These are phyloP conservation scores for Mormyrops attenuatus DNA, from an alignment of 2,797 vertebrate species.

Conservation along the genomic window DNA sequence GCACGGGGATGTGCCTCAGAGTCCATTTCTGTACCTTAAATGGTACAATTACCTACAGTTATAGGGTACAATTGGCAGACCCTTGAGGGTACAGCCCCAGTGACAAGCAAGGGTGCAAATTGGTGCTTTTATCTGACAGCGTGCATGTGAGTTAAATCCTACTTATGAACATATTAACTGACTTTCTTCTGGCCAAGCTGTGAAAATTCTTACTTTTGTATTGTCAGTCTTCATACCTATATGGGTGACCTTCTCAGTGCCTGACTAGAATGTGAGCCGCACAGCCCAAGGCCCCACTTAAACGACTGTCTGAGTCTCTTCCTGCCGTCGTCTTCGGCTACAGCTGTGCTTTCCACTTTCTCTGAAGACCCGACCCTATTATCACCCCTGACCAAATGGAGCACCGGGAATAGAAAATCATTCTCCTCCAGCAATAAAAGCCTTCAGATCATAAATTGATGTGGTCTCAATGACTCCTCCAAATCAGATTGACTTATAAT, in stretches of 20 bases:
- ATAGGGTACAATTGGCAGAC: neutral
- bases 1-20: neutral
- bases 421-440: neutral
- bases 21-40: neutral
- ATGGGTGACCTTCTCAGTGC: neutral
- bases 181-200: neutral
- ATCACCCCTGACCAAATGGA: neutral
- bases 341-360: neutral
- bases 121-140: neutral
- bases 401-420: neutral
- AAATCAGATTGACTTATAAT: conserved; percentile 11
- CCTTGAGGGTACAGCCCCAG: neutral
- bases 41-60: neutral
- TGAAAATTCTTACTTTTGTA: neutral
- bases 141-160: neutral
- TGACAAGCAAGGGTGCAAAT: neutral
- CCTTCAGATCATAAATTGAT: conserved; percentile 10
- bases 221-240: neutral
- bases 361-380: conserved; percentile 2
- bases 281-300: neutral
- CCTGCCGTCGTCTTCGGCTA: neutral
- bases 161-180: too few species aligned
- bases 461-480: neutral
- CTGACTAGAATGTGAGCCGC: neutral
- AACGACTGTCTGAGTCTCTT: neutral